A percentile compares a stretch with the other conserved stretches of the same genome.
These are phyloP conservation scores for Leptoteleia sp. DNA, from an alignment of 1,140 invertebrate genomes.

Conservation along the genomic window DNA sequence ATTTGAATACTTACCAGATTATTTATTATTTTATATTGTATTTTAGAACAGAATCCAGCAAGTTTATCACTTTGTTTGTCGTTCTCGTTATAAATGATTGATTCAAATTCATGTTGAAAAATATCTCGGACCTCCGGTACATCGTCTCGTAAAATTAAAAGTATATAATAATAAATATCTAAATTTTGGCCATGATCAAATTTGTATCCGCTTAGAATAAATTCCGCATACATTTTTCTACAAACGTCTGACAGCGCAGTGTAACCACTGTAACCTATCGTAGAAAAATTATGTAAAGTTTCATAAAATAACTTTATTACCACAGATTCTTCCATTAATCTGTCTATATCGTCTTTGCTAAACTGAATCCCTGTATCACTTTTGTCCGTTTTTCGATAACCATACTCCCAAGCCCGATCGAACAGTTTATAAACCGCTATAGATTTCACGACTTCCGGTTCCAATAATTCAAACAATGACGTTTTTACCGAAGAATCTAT, in stretches of 20 bases:
- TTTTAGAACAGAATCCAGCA: constrained; percentile 15
- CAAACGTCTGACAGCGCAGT: constrained; percentile 6
- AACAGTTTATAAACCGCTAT: constrained; percentile 23
- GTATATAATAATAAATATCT: constrained; percentile 1
- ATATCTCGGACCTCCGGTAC: constrained; percentile 44
- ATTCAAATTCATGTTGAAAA: constrained; percentile 14
- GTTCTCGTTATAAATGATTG: neutral
- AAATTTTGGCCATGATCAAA: neutral
- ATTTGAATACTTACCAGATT: constrained; percentile 18
- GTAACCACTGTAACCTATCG: neutral
- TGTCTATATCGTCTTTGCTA: neutral
- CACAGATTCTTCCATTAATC: constrained; percentile 5
- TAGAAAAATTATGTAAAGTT: neutral
- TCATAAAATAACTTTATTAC: constrained; percentile 11
- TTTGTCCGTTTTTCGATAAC: neutral
- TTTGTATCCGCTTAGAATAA: constrained; percentile 11
- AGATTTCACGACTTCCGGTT: constrained; percentile 27
- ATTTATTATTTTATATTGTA: constrained; percentile 4
- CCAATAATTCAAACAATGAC: constrained; percentile 13
- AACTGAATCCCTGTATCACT: constrained; percentile 3
- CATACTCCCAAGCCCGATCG: constrained; percentile 11
- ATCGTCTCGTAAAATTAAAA: constrained; percentile 37
- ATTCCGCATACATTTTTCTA: constrained; percentile 33
- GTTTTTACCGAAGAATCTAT: neutral
- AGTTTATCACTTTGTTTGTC: neutral